A percentile compares a stretch with the other conserved stretches of the same genome.
Conservation (phyloP, 2,797 vertebrate species). For the Enteromius mattozi region DNA sequence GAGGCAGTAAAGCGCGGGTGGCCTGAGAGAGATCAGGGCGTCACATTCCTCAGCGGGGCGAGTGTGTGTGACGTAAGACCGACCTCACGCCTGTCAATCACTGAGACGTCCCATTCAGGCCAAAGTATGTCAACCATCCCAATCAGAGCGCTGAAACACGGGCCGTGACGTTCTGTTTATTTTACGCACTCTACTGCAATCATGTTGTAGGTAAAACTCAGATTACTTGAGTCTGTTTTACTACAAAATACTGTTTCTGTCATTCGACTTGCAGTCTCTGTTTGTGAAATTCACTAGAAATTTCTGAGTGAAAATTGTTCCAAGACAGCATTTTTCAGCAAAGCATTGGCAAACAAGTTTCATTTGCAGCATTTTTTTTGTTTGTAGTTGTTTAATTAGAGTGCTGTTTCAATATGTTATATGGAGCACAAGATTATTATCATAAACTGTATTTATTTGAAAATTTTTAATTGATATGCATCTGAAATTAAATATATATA, state of each 20-base stretch:
- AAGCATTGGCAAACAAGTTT: not conserved
- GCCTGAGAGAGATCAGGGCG: constrained; percentile 73
- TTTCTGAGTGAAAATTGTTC: too few relatives aligned
- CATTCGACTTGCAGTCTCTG: not conserved
- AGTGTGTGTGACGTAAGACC: constrained; percentile 60
- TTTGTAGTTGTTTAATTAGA: not conserved
- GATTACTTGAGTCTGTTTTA: not conserved
- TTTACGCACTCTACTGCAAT: not conserved
- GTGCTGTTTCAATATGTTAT: not conserved
- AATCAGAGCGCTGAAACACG: too few relatives aligned
- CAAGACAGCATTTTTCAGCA: not conserved
- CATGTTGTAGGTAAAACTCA: not conserved
- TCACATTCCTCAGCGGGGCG: constrained; percentile 84
- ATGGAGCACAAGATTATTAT: not conserved
- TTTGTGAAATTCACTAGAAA: not conserved
- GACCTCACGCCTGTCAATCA: constrained; percentile 24
- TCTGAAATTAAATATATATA: not conserved
- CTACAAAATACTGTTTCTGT: not conserved
- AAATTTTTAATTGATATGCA: not conserved
- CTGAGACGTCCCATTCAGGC: not conserved
- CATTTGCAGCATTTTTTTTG: not conserved
- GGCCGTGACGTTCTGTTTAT: not conserved
- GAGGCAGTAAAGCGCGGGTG: constrained; percentile 58
- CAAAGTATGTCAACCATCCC: not conserved
- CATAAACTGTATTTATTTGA: not conserved